Evolutionary conservation across 2,888 invertebrate genomes (phyloP).

Genomic region (Tenthredo livida): DNA sequence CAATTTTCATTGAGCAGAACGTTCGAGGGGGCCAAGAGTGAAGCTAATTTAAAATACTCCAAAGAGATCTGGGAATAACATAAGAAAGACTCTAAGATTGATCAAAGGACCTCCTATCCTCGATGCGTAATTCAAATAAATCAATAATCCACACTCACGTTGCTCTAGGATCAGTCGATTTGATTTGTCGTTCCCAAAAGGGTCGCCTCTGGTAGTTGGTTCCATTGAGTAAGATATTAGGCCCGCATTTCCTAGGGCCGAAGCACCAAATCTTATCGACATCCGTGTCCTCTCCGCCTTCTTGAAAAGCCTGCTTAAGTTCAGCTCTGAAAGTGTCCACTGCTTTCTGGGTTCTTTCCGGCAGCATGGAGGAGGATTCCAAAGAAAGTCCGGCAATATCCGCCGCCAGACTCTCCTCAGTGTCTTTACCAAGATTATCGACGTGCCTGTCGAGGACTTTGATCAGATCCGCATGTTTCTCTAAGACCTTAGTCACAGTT

Average conservation of each 20-base stretch:
- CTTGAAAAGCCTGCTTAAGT: slow-evolving; percentile 82
- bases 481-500: slow-evolving; percentile 85
- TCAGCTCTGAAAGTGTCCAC: slow-evolving; percentile 79
- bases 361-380: slow-evolving; percentile 68
- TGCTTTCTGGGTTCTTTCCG: slow-evolving; percentile 69
- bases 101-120: background rate
- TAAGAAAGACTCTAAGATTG: background rate
- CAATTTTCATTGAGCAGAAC: background rate
- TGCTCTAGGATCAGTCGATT: slow-evolving; percentile 64
- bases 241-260: slow-evolving; percentile 93
- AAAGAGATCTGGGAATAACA: background rate
- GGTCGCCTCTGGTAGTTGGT: slow-evolving; percentile 84
- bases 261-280: slow-evolving; percentile 92
- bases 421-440: slow-evolving; percentile 66
- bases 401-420: slow-evolving; percentile 53
- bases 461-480: slow-evolving; percentile 85
- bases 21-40: background rate
- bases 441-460: slow-evolving; percentile 82
- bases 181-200: slow-evolving; percentile 77
- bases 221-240: slow-evolving; percentile 93
- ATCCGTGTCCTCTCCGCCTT: slow-evolving; percentile 79
- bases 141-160: slow-evolving; percentile 16
- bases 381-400: slow-evolving; percentile 60
- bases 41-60: background rate
- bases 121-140: background rate